Conservation (phyloP, 2,797 vertebrate species). For the Catostomus latipinnis region DNA sequence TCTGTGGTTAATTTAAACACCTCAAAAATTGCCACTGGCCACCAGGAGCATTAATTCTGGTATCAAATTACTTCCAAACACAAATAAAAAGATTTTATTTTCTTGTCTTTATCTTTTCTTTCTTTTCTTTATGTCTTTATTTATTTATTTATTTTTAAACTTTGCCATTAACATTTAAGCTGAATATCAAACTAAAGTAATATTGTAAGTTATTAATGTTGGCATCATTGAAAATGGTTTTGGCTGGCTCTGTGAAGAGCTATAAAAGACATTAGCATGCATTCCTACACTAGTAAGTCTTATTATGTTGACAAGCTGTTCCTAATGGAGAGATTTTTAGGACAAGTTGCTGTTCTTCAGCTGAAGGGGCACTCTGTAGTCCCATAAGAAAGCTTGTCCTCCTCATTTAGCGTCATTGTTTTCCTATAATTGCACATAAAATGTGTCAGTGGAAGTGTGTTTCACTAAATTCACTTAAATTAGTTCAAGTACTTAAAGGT, state of each 20-base stretch:
- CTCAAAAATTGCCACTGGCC: conserved; percentile 53
- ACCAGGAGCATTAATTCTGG: conserved; percentile 41
- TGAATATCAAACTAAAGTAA: conserved; percentile 40
- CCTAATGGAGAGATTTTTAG: conserved; percentile 14
- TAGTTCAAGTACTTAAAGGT: conserved; percentile 1
- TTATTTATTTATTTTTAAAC: conserved; percentile 19
- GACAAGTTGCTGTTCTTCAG: conserved; percentile 10
- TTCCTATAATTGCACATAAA: conserved; percentile 16
- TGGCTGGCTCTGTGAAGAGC: conserved; percentile 63
- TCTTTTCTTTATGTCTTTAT: not conserved
- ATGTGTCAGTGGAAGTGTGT: conserved; percentile 12
- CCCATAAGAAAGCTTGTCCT: conserved; percentile 21
- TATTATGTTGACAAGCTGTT: conserved; percentile 30
- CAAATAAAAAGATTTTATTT: conserved; percentile 44
- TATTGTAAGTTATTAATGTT: conserved; percentile 68
- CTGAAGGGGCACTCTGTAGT: conserved; percentile 8
- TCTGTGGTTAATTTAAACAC: conserved; percentile 49
- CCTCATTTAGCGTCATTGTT: conserved; percentile 27
- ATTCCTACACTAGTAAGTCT: conserved; percentile 69
- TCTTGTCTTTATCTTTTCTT: not conserved
- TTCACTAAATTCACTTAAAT: not conserved
- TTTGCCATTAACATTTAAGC: conserved; percentile 22
- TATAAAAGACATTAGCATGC: conserved; percentile 76
- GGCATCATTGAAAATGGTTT: conserved; percentile 56
- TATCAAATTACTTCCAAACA: conserved; percentile 42